Base-by-base conservation (phyloP, 2,888 invertebrate genomes). In the Pyrrhia umbra region DNA sequence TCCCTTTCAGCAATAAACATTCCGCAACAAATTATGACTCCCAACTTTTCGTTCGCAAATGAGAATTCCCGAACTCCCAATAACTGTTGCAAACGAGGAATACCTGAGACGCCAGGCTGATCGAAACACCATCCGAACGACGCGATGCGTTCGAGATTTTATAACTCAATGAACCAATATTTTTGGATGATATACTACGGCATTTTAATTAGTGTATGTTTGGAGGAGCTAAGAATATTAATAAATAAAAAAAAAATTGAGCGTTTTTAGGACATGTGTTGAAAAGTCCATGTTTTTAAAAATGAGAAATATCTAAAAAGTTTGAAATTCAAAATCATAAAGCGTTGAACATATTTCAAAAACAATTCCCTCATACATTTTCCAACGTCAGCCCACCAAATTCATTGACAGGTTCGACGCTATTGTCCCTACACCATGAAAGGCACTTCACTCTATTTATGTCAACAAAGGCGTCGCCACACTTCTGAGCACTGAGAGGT, bases 141-240 rank as follows among this genome's bases (percentile, higher is more conserved):
- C 61, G 76, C 51, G 76, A 75, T 83, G 83, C 82, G 82, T 76
- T 70, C 68, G 64, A 79, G 74, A 77, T 75, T 58, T 3, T 70
- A 58, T 59, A 81, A 83, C 80, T 79, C 79, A 85, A 86, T 82
- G 83, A 83, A 68, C 74, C 49, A 88, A 90, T 1, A 34, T 34
- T 34, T 34, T 34, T 34, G 79, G 73, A 74, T 77, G 64, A 81
- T 65, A 77, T 80, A 81, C 40, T 50, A n/a, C n/a, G n/a, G n/a
- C n/a, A n/a, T n/a, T n/a, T n/a, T n/a, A n/a, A n/a, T n/a, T n/a
- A n/a, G n/a, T n/a, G n/a, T n/a, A n/a, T n/a, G n/a, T n/a, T n/a
- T n/a, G n/a, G n/a, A n/a, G n/a, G n/a, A n/a, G n/a, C n/a, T n/a
- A n/a, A n/a, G n/a, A n/a, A n/a, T n/a, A n/a, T n/a, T n/a, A n/a